Base-by-base conservation (phyloP, 2,888 invertebrate genomes). In the Latheticus oryzae region DNA sequence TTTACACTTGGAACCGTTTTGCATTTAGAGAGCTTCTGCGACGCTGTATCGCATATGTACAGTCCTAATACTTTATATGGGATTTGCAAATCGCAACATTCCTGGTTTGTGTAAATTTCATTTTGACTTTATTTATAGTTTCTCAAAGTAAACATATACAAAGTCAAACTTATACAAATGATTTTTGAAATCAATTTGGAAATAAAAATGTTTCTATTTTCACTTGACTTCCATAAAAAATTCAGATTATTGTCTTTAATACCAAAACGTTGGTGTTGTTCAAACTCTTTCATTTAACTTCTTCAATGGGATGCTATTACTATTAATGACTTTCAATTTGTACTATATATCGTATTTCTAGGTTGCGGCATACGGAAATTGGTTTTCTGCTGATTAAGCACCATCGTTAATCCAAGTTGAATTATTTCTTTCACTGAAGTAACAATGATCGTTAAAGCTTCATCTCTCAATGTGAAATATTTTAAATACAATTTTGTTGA, bases 41-140 rank as follows among this genome's bases (percentile, higher is more conserved):
- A 50, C 50, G 58, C 52, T 61, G 61, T 55, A 58, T 56, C 52
- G 53, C 61, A 61, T 58, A 56, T 58, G 58, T 58, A 56, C 56
- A 47, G 38, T 32, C 45, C 50, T 61, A 55, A 55, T 58, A 55
- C 58, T 58, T 58, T 61, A 58, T 13, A 17, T n/a, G 24, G 61
- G 58, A 58, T 61, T 55, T 61, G 48, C 52, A 50, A 45, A 50
- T 50, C 37, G 38, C 37, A 50, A 32, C 50, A 26, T 13, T 24
- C 24, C 35, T 26, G 35, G 9, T 23, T 50, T 50, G 26, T 28
- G 26, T 30, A 38, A 38, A 38, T 38, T 50, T 50, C 28, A 50
- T 37, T 50, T 50, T 30, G 8, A 38, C 30, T 30, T 28, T 50
- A 37, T 50, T 50, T 38, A 50, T 37, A 3, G 24, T 15, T 16